Evolutionary conservation across 2,888 invertebrate species (phyloP).

Genomic region (Tinea pellionella): DNA sequence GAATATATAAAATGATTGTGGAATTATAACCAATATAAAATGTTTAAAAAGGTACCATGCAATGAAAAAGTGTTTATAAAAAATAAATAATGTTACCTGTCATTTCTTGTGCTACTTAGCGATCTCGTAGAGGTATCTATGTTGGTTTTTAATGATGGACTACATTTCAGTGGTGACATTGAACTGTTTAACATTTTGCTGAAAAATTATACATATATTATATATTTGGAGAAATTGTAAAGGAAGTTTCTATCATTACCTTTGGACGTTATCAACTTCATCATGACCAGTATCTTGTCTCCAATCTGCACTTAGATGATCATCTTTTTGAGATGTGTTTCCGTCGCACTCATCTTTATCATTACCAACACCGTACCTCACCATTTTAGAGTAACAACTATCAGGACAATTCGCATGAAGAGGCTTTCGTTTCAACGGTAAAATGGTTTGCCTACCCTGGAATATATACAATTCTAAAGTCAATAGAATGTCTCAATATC

Average conservation of each 20-base stretch:
- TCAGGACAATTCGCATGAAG: conserved; percentile 1
- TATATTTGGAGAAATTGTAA: no score
- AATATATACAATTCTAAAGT: no score
- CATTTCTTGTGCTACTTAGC: background rate
- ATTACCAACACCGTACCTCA: conserved; percentile 26
- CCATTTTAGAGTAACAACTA: conserved; percentile 29
- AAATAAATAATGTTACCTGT: background rate
- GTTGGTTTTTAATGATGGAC: background rate
- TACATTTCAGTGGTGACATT: background rate
- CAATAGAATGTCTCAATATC: no score
- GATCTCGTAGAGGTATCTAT: background rate
- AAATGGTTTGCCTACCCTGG: no score
- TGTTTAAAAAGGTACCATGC: no score
- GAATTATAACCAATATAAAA: no score
- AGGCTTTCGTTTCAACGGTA: conserved; percentile 1
- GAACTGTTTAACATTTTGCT: background rate
- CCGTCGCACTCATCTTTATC: conserved; percentile 14
- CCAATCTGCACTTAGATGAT: background rate
- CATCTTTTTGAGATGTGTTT: background rate
- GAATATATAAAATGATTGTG: no score
- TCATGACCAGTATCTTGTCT: conserved; percentile 22
- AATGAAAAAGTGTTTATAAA: no score
- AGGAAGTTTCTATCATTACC: conserved; percentile 21
- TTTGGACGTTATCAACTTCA: conserved; percentile 47
- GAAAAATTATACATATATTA: background rate